Conservation (phyloP, 1,140 invertebrate species). For the Megalonaias nervosa region DNA sequence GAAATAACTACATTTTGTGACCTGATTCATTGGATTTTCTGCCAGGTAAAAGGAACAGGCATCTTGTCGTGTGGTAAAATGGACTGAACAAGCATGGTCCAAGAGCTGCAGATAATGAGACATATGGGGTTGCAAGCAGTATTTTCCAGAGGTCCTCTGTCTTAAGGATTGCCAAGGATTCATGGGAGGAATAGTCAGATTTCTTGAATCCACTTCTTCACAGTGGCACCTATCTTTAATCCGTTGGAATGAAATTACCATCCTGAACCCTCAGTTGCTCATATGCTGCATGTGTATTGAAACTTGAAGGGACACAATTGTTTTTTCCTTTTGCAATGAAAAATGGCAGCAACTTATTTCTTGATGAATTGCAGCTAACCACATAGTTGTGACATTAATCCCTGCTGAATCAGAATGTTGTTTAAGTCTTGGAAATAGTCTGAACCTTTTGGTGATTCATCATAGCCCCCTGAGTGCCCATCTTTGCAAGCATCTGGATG, state of each 20-base stretch:
- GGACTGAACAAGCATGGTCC: conserved; percentile 15
- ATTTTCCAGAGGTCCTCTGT: no score
- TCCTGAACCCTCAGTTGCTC: neutral
- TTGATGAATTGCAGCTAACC: neutral
- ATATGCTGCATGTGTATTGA: conserved; percentile 20
- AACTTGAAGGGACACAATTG: conserved; percentile 10
- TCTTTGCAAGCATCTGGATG: conserved; percentile 36
- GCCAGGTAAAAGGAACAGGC: neutral
- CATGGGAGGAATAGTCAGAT: no score
- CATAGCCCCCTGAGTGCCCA: conserved; percentile 15
- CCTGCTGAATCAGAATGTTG: neutral
- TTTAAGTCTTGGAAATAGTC: conserved; percentile 27
- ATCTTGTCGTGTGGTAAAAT: conserved; percentile 10
- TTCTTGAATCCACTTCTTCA: conserved; percentile 37
- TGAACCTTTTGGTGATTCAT: conserved; percentile 31
- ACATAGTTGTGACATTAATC: no score
- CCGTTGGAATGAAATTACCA: conserved; percentile 37
- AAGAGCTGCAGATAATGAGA: conserved; percentile 17
- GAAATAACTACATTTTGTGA: conserved; percentile 17
- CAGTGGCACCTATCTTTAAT: conserved; percentile 33
- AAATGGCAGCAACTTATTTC: conserved; percentile 25
- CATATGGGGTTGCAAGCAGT: no score
- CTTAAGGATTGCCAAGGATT: no score
- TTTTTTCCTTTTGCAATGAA: conserved; percentile 36
- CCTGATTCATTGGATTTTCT: neutral